These are phyloP conservation scores for Metopolophium dirhodum DNA, from an alignment of 1,140 invertebrate species.

Conservation along the genomic window DNA sequence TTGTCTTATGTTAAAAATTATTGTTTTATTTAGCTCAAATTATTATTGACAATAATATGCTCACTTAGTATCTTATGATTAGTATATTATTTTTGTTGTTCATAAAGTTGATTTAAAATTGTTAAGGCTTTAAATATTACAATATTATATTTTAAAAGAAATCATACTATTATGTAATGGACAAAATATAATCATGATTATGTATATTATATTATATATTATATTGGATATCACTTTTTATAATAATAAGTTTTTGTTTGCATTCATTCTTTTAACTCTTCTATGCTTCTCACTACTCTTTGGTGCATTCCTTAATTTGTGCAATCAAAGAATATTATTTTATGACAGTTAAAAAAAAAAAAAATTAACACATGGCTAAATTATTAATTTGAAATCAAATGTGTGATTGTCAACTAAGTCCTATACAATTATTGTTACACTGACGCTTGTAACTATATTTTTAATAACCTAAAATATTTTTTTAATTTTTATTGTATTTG, in stretches of 20 bases:
- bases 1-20: slow-evolving; percentile 33
- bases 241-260: background rate
- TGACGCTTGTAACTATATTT: background rate
- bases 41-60: slow-evolving; percentile 55
- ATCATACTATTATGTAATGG: slow-evolving; percentile 36
- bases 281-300: background rate
- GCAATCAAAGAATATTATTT: background rate
- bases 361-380: background rate
- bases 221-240: slow-evolving; percentile 33
- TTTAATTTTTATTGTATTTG: too few species aligned
- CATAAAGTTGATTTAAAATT: background rate
- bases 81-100: slow-evolving; percentile 45
- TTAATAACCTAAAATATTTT: background rate
- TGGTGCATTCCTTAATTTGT: background rate
- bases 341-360: background rate
- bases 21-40: slow-evolving; percentile 56
- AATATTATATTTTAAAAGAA: slow-evolving; percentile 5
- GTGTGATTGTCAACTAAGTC: background rate
- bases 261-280: background rate
- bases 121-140: slow-evolving; percentile 29
- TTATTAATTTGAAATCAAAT: background rate
- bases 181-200: slow-evolving; percentile 40
- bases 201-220: slow-evolving; percentile 42
- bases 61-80: slow-evolving; percentile 49
- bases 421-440: background rate